Base-by-base conservation (phyloP, 2,888 invertebrate genomes). In the Arenicola marina region DNA sequence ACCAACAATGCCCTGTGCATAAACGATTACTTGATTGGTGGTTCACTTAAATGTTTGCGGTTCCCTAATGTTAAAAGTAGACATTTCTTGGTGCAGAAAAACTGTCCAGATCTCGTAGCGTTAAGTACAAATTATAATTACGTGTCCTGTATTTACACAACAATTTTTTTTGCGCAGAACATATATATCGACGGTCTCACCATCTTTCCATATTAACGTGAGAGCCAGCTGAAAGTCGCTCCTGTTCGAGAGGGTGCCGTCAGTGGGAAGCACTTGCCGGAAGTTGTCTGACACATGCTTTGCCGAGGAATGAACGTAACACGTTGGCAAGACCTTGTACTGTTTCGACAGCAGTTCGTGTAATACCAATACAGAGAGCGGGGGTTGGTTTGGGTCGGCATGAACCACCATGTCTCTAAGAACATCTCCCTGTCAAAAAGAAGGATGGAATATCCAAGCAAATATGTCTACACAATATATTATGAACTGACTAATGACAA, bases 151-250 rank as follows among this genome's bases (percentile, higher is more conserved):
- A n/a, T n/a, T n/a, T n/a, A n/a, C 28, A 21, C 18, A 32, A 48
- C 7, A 15, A 48, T 18, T 15, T 21, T 18, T 48, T 18, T 15
- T 18, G 11, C 7, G 7, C 18, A 18, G 21, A 48, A 21, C 48
- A 48, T 21, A 21, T n/a, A 48, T 18, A 7, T 7, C 11, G 48
- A 48, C 11, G 11, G 18, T 51, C 84, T 86, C 86, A 91, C 91
- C 89, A 84, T 88, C 85, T 86, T 91, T 92, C 88, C 91, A 92
- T 77, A 92, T 90, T 76, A 92, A 83, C 71, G 88, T 87, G 32
- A 92, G 69, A 61, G 88, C 87, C 26, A 89, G 75, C 74, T 80
- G 79, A 44, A 84, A 85, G 76, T 70, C 77, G 29, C 66, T 71
- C 65, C 86, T 62, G 26, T 56, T 21, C 4, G 48, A 48, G 1